Conservation (phyloP, 2,888 invertebrate species). For the Eudasyphora cyanicolor region DNA sequence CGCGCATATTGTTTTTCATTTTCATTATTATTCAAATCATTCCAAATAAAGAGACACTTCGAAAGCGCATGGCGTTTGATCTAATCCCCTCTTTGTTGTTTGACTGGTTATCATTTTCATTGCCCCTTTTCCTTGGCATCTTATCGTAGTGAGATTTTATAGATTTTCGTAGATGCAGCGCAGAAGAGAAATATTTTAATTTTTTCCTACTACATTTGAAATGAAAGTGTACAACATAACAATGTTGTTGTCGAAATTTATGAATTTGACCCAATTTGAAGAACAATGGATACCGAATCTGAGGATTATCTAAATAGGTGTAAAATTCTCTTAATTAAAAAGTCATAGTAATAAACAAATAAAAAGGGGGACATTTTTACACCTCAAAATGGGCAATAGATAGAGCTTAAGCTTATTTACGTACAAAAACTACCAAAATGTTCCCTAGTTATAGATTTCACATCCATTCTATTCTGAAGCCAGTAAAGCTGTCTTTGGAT, state of each 20-base stretch:
- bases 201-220: neutral
- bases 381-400: neutral
- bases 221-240: constrained; percentile 2
- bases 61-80: constrained; percentile 56
- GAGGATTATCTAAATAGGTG: constrained; percentile 44
- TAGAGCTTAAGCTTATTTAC: neutral
- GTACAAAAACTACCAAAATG: neutral
- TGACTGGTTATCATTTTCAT: constrained; percentile 2
- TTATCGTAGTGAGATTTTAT: constrained; percentile 46
- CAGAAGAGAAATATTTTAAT: constrained; percentile 16
- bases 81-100: constrained; percentile 43
- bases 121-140: neutral
- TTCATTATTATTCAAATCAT: constrained; percentile 21
- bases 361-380: constrained; percentile 34
- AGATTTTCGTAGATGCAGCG: constrained; percentile 32
- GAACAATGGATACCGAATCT: constrained; percentile 15
- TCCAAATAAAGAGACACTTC: neutral
- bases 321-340: constrained; percentile 57
- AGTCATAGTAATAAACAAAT: constrained; percentile 54
- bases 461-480: neutral
- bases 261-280: constrained; percentile 52
- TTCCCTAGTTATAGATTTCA: neutral
- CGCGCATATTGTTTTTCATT: neutral
- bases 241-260: constrained; percentile 45
- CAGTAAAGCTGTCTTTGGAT: neutral